Evolutionary conservation across 2,888 invertebrate species (phyloP), one percentile per base, ranked within the genome.

Genomic region (Coleophora flavipennella): DNA sequence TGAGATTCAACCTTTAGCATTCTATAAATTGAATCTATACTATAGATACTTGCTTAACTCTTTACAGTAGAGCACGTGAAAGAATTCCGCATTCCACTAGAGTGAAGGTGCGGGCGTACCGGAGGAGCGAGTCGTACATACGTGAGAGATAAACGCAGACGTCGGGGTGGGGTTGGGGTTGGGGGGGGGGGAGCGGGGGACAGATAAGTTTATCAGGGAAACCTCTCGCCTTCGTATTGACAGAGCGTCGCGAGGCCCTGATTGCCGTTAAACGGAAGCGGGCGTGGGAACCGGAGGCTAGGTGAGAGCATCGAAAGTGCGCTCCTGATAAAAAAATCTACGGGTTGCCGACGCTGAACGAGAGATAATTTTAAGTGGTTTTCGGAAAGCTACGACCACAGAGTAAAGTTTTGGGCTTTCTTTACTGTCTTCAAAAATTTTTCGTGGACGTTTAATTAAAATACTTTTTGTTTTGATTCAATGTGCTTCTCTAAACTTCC

Each of bases 151-250:
- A 79, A 78, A 76, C 68, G 68, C 54, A 69, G 77, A 62, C 65
- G 65, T 60, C 63, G 59, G 62, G 65, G 62, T 61, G 55, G 50
- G 55, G 50, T 51, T 46, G 43, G 49, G 40, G 51, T 52, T n/a
- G n/a, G 51, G 53, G 53, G 47, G 51, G 59, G 52, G 34, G 51
- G 50, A 48, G 52, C 59, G 59, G 61, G 67, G 45, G 62, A 58
- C 60, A 77, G 78, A 81, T 83, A 83, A 83, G 78, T 83, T 83
- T 83, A 83, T 83, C 83, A 80, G 73, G 67, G 72, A 76, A 79
- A 78, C 78, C 80, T 79, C 77, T 81, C 78, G 78, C 71, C 74
- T 74, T 67, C 68, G 71, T 83, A 83, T 83, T 83, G 83, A 83
- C 81, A 79, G 75, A 79, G 70, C 80, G 72, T 73, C 78, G 81